Conservation (phyloP, 2,888 invertebrate genomes). For the Calliopum simillimum region DNA sequence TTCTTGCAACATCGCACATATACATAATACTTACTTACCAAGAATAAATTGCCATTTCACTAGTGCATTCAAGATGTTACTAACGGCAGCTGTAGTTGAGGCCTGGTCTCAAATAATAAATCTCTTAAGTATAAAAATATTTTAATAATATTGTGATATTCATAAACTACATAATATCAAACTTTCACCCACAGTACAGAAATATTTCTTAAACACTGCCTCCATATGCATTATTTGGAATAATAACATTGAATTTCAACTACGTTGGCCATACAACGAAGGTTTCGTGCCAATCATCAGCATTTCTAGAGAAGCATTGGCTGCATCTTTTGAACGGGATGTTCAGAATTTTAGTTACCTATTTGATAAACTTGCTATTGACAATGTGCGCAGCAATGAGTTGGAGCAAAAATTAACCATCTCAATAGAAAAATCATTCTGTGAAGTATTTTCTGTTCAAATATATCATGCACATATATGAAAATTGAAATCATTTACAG, state of each 20-base stretch:
- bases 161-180: background rate
- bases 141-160: background rate
- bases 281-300: conserved; percentile 38
- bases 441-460: conserved; percentile 47
- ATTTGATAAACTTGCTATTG: conserved; percentile 22
- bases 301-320: conserved; percentile 37
- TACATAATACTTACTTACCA: too few relatives aligned
- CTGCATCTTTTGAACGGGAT: conserved; percentile 37
- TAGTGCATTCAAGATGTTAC: conserved; percentile 23
- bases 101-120: conserved; percentile 44
- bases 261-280: conserved; percentile 15
- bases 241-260: conserved; percentile 36
- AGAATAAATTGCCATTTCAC: too few relatives aligned
- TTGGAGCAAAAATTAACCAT: conserved; percentile 41
- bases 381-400: conserved; percentile 36
- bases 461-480: too few relatives aligned
- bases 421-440: conserved; percentile 41
- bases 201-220: conserved; percentile 42
- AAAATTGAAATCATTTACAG: conserved; percentile 20
- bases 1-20: too few relatives aligned
- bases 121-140: conserved; percentile 41
- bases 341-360: conserved; percentile 40
- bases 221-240: conserved; percentile 46
- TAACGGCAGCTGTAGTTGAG: conserved; percentile 25
- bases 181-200: conserved; percentile 41